phyloP scores from a whole-genome alignment of 53 echinoderm and acorn worm genomes.

The Crossaster papposus region DNA sequence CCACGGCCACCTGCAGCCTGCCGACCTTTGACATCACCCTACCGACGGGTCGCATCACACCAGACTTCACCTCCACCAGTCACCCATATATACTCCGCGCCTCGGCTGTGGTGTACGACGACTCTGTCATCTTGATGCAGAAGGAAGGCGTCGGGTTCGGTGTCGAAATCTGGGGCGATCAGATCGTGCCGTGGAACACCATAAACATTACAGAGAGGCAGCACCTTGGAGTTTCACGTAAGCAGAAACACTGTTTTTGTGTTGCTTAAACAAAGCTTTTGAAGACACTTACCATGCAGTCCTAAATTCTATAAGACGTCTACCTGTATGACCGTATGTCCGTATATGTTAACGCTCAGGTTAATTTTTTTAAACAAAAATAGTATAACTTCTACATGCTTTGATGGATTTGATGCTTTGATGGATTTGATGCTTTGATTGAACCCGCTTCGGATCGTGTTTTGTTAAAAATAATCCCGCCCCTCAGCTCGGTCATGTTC shows the following conservation, averaged over 20 bases:
- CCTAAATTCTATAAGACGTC: no score
- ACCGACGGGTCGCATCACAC: constrained; percentile 62
- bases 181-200: constrained; percentile 60
- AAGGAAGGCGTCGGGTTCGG: constrained; percentile 61
- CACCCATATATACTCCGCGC: constrained; percentile 59
- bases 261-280: no score
- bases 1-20: constrained; percentile 58
- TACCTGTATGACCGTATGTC: no score
- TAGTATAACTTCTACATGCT: no score
- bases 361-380: no score
- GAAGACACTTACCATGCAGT: no score
- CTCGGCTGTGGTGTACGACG: constrained; percentile 65
- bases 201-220: constrained; percentile 19
- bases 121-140: constrained; percentile 57
- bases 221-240: constrained; percentile 27
- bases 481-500: no score
- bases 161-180: constrained; percentile 55
- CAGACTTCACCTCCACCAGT: constrained; percentile 68
- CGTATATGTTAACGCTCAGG: no score
- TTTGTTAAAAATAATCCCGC: no score
- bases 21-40: constrained; percentile 69
- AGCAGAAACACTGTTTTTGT: not conserved
- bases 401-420: no score
- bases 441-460: no score
- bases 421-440: no score